These are phyloP conservation scores for Stenolophus ochropezus DNA, from an alignment of 2,888 invertebrate genomes.

Conservation along the genomic window DNA sequence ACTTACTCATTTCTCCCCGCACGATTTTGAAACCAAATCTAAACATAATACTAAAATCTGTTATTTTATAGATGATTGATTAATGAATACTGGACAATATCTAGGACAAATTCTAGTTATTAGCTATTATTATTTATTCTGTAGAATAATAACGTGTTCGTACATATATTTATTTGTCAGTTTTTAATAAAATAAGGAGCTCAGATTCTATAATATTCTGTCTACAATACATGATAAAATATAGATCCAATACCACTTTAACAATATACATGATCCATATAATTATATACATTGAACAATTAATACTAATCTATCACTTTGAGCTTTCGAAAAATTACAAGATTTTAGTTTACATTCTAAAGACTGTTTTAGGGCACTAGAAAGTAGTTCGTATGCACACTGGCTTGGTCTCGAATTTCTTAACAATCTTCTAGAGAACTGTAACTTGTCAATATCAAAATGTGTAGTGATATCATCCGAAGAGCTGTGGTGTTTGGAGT, in stretches of 20 bases:
- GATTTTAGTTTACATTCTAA: conserved; percentile 45
- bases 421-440: conserved; percentile 23
- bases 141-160: conserved; percentile 54
- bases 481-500: conserved; percentile 27
- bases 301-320: conserved; percentile 60
- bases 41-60: too few relatives aligned
- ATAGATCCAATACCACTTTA: conserved; percentile 60
- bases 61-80: too few relatives aligned
- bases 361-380: conserved; percentile 55
- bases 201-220: conserved; percentile 58
- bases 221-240: conserved; percentile 60
- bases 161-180: conserved; percentile 58
- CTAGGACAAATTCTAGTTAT: not conserved
- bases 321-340: conserved; percentile 58
- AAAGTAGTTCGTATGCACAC: conserved; percentile 46
- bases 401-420: conserved; percentile 50
- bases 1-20: too few relatives aligned
- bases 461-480: conserved; percentile 41
- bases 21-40: too few relatives aligned
- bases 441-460: conserved; percentile 37
- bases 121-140: conserved; percentile 47
- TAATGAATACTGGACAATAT: too few relatives aligned
- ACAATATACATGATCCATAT: conserved; percentile 60
- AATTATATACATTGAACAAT: conserved; percentile 59
- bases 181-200: conserved; percentile 59